Conservation (phyloP, 2,113 vertebrate genomes). For the Martes martes region DNA sequence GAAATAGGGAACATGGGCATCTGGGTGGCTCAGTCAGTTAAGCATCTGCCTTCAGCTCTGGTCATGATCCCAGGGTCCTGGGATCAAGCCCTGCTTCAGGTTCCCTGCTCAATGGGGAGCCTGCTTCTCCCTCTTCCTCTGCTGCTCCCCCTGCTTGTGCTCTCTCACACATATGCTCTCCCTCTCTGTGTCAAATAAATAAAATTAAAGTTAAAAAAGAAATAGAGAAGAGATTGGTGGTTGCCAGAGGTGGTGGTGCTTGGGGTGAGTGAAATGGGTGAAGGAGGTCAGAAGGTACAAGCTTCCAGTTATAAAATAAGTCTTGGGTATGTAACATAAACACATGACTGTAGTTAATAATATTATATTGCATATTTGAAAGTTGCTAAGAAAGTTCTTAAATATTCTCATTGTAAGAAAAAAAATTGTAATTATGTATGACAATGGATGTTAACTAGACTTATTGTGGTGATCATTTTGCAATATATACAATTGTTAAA, state of each 20-base stretch:
- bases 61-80: background rate
- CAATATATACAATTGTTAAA: background rate
- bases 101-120: background rate
- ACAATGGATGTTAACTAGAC: background rate
- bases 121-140: background rate
- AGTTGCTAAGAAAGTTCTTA: background rate
- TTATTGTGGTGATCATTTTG: background rate
- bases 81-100: background rate
- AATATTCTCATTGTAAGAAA: background rate
- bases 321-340: background rate
- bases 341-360: background rate
- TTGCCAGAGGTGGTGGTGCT: background rate
- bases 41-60: background rate
- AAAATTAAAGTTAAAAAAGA: background rate
- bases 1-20: background rate
- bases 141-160: background rate
- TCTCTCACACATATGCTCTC: background rate
- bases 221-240: background rate
- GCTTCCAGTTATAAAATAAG: background rate
- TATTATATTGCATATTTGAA: background rate
- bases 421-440: background rate
- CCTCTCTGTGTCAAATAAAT: background rate
- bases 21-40: background rate
- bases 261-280: background rate
- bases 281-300: background rate